Conservation (phyloP, 2,888 invertebrate species). For the Ormyrus nitidulus region DNA sequence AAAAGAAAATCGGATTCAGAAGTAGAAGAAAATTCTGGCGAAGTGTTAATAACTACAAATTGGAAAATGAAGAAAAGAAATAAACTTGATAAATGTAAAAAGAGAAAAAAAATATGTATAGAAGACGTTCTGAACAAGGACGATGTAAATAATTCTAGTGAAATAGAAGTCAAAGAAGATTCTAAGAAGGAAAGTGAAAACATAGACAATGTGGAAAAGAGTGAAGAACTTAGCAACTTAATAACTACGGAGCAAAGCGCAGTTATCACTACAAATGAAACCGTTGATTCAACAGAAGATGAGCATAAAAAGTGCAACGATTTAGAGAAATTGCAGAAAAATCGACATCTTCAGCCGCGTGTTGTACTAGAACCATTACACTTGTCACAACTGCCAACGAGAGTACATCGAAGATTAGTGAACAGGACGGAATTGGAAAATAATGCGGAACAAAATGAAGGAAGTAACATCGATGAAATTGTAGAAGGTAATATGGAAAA, state of each 20-base stretch:
- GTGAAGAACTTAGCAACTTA: constrained; percentile 21
- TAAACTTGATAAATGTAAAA: constrained; percentile 44
- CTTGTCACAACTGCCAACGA: constrained; percentile 65
- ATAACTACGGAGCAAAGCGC: neutral
- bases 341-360: constrained; percentile 70
- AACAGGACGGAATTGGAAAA: constrained; percentile 31
- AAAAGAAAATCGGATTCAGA: constrained; percentile 61
- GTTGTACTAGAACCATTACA: constrained; percentile 71
- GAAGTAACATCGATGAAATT: constrained; percentile 48
- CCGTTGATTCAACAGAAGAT: neutral
- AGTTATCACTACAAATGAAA: neutral
- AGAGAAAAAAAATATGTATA: constrained; percentile 32
- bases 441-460: constrained; percentile 48
- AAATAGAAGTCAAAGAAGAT: constrained; percentile 41
- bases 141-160: constrained; percentile 19
- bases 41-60: constrained; percentile 28
- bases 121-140: neutral
- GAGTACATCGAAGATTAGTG: constrained; percentile 52
- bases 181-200: constrained; percentile 16
- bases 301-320: constrained; percentile 57
- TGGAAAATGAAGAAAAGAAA: constrained; percentile 54
- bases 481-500: constrained; percentile 51
- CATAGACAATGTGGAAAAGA: constrained; percentile 47
- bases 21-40: constrained; percentile 37
- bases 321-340: constrained; percentile 65